A percentile compares a stretch with the other conserved stretches of the same genome.
These are phyloP conservation scores for Fregetta grallaria DNA, from an alignment of 2,113 vertebrate species.

Conservation along the genomic window DNA sequence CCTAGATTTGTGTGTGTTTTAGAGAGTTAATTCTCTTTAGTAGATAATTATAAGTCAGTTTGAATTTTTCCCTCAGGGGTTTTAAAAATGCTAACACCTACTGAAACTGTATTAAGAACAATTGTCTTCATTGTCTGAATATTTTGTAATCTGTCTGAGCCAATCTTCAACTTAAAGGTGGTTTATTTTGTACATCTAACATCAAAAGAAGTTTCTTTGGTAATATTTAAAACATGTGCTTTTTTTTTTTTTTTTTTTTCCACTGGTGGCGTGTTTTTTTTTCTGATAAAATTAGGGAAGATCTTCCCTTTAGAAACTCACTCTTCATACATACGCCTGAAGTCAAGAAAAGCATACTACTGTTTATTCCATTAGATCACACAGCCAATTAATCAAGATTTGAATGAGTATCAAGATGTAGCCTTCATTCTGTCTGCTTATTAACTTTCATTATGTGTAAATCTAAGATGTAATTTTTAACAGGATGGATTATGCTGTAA, in stretches of 20 bases:
- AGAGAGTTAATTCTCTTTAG: neutral
- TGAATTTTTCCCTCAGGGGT: neutral
- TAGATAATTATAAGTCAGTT: constrained; percentile 4
- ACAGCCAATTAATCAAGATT: constrained; percentile 76
- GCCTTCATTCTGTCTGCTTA: constrained; percentile 79
- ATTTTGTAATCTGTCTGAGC: constrained; percentile 37
- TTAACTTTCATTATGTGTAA: constrained; percentile 81
- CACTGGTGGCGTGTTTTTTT: neutral
- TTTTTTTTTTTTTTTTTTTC: neutral
- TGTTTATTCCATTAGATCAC: constrained; percentile 68
- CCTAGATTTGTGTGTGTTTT: neutral
- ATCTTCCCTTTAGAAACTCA: constrained; percentile 43
- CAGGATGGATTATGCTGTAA: constrained; percentile 79
- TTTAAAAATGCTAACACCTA: constrained; percentile 24
- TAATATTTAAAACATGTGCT: constrained; percentile 18
- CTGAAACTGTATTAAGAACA: neutral
- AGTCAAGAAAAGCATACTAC: constrained; percentile 33
- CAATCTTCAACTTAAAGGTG: constrained; percentile 27
- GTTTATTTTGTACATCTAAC: constrained; percentile 32
- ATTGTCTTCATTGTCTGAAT: constrained; percentile 50
- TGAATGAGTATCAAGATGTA: constrained; percentile 71
- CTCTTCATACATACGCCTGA: constrained; percentile 15
- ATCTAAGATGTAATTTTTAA: constrained; percentile 78
- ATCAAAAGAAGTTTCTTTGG: constrained; percentile 24
- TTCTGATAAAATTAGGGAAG: constrained; percentile 22